Evolutionary conservation across 2,797 vertebrate genomes (phyloP), one percentile per base, ranked within the genome.

Genomic region (Mycteria americana): DNA sequence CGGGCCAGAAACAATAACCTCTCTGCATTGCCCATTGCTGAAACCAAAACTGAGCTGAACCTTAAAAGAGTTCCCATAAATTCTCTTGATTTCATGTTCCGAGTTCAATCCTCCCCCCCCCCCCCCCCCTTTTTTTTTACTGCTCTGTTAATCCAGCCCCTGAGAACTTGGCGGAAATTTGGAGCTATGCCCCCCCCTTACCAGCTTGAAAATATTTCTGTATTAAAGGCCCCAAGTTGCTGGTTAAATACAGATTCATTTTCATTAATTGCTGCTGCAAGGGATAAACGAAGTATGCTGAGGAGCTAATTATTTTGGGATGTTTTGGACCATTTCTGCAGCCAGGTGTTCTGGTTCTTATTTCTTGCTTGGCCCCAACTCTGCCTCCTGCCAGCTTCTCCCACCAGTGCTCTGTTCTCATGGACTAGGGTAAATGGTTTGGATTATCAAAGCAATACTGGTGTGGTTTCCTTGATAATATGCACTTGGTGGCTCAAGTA

Each of bases 311-410:
- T 63, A 67, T 73, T 82, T 54, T 33, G 75, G 68, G 87, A 87
- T 41, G 68, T 33, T 96, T 80, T 10, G 72, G 56, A 45, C 43
- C 41, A 11, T 92, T 96, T 76, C 53, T 82, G 64, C 48, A 94
- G 88, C 81, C 95, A 94, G 95, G 87, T 93, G 91, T 89, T 87
- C 81, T 94, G 78, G 25, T 92, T 89, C 75, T 91, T 70, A 75
- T 85, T 95, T 92, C 91, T 82, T 51, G 6, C 53, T 94, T 89
- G 95, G 95, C 89, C 60, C 33, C 2, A 4, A 3, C 75, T 89
- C 75, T 77, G 35, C 56, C 75, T 89, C 75, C 87, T 91, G 81
- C 91, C 87, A 68, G 63, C 64, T 92, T 48, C 77, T 80, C 78
- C 92, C 60, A 24, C 41, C 51, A 25, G 37, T 10, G 72, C 27